These are phyloP conservation scores for Zoanthus sociatus DNA, from an alignment of 92 coral and sea anemone genomes.

Conservation along the genomic window DNA sequence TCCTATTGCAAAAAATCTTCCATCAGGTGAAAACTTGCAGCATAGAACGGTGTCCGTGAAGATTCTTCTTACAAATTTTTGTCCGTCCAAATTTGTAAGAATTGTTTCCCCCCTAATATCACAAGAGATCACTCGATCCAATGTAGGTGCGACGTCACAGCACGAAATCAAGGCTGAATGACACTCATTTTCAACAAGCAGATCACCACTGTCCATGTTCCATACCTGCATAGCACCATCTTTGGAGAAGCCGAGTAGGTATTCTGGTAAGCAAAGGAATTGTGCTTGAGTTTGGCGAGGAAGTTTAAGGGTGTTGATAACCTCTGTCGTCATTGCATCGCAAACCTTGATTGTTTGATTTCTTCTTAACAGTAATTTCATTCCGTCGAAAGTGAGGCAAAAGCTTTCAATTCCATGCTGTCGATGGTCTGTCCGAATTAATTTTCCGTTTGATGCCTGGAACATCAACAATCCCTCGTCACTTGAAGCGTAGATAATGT, in stretches of 20 bases:
- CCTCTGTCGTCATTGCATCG: conserved; percentile 41
- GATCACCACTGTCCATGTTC: conserved; percentile 23
- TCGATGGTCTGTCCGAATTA: conserved; percentile 15
- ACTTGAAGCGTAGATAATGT: conserved; percentile 49
- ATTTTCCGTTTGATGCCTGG: conserved; percentile 54
- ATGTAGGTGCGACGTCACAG: conserved; percentile 29
- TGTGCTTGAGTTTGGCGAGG: conserved; percentile 22
- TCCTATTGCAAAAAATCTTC: conserved; percentile 50
- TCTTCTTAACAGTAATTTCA: conserved; percentile 39
- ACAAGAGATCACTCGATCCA: conserved; percentile 50
- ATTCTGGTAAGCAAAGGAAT: conserved; percentile 13
- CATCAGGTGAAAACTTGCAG: conserved; percentile 62
- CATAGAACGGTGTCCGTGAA: conserved; percentile 25
- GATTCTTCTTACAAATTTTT: not conserved
- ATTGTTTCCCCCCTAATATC: conserved; percentile 36
- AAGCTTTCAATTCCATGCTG: conserved; percentile 16
- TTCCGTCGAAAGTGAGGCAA: conserved; percentile 43
- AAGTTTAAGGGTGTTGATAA: not conserved
- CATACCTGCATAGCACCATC: conserved; percentile 22
- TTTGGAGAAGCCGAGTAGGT: conserved; percentile 26
- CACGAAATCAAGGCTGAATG: conserved; percentile 30
- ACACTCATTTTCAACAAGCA: conserved; percentile 12
- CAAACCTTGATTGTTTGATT: not conserved
- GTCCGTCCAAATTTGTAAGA: conserved; percentile 34
- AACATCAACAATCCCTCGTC: conserved; percentile 50